phyloP scores from a whole-genome alignment of 2,888 invertebrate species.

The Drepana falcataria region DNA sequence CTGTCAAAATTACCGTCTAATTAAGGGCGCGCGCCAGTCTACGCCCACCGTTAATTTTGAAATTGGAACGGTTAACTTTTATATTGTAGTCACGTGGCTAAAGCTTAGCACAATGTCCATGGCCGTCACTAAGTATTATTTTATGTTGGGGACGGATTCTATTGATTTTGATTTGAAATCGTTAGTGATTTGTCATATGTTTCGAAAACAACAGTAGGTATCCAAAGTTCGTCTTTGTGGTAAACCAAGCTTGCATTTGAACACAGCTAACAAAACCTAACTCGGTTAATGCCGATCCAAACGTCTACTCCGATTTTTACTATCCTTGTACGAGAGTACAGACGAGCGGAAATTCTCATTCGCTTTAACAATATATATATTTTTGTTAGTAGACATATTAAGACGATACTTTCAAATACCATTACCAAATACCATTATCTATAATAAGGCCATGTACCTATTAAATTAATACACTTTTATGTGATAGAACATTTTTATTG shows the following conservation, averaged over 20 bases:
- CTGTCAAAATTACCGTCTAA: slow-evolving; percentile 69
- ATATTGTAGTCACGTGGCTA: slow-evolving; percentile 65
- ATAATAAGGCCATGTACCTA: no score
- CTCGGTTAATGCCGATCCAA: slow-evolving; percentile 25
- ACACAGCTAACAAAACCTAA: slow-evolving; percentile 11
- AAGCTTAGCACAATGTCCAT: slow-evolving; percentile 22
- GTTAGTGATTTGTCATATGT: not conserved
- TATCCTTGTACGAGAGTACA: slow-evolving; percentile 19
- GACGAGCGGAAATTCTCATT: slow-evolving; percentile 8
- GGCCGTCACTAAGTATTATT: not conserved
- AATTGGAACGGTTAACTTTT: slow-evolving; percentile 68
- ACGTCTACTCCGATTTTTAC: slow-evolving; percentile 24
- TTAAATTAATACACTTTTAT: no score
- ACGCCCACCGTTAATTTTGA: slow-evolving; percentile 61
- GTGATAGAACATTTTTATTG: no score
- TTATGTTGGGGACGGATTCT: not conserved
- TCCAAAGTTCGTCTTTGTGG: not conserved
- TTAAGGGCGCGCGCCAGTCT: slow-evolving; percentile 45
- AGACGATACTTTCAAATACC: not conserved
- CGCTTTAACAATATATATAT: not conserved
- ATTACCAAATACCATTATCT: not conserved
- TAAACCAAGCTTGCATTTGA: not conserved
- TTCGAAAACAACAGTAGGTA: not conserved
- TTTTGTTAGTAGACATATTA: no score
- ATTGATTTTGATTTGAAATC: slow-evolving; percentile 15